Base-by-base conservation (phyloP, 64 coral and sea anemone genomes). In the Catalaphyllia jardinei region DNA sequence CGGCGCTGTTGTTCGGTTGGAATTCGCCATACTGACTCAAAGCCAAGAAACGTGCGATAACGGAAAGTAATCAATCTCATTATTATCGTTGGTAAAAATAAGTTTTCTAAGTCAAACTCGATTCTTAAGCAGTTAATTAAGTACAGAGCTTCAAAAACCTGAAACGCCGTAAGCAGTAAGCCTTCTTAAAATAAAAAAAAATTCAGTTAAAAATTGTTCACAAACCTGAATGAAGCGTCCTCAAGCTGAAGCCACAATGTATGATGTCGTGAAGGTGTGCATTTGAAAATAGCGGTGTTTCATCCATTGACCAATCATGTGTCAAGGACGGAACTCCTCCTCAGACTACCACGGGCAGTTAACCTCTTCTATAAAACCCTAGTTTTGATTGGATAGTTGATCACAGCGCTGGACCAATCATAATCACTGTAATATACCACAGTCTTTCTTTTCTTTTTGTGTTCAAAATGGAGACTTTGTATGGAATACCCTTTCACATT, bases 391-490 rank as follows among this genome's bases (percentile, higher is more conserved):
- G 93, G 93, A 33, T 50, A 52, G 39, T 73, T 33, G 19, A 60
- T 52, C 25, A 35, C 83, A 77, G 2, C 54, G 24, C 35, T 93
- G 62, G 78, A 71, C 91, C 92, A 96, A 96, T 96, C 62, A 93
- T 24, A 87, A 72, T 38, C 1, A 12, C 25, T 73, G 38, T 93
- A 75, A 76, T 74, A 92, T 80, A 6, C 12, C 10, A 2, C 38
- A 15, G 8, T 86, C 62, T 54, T 89, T 90, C 83, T 87, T 87
- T 98, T 77, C 89, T 88, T 86, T 13, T 55, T 39, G 82, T 29
- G 78, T 78, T 27, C 88, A 99, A 99, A 82, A 99, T 99, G 97
- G 94, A 99, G 93, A 76, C 97, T 91, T 74, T 99, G 61, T 95
- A 88, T 99, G 94, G 94, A 46, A 74, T 99, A 20, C 91, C 94